Percentiles rank a stretch among this genome's conserved stretches.
These are phyloP conservation scores for Muscicapa adusta DNA, from an alignment of 2,113 vertebrate genomes.

Conservation along the genomic window DNA sequence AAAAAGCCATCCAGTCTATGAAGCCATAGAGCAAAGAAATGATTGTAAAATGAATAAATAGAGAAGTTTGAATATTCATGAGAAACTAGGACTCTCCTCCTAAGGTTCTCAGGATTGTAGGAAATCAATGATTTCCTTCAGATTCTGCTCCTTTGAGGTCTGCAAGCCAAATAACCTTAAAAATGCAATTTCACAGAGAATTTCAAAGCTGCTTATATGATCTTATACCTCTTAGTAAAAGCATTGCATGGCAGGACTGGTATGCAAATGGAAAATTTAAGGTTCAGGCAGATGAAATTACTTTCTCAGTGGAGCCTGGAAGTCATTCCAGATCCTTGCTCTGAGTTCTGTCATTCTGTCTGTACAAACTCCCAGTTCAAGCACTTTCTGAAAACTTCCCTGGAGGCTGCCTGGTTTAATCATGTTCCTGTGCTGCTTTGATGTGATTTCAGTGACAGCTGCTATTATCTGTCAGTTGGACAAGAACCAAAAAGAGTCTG, in stretches of 20 bases:
- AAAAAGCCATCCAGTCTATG: not conserved
- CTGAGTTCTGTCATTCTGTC: not conserved
- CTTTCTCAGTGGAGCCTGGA: not conserved
- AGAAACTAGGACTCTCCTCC: not conserved
- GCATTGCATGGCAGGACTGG: not conserved
- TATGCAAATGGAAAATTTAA: not conserved
- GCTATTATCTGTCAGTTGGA: not conserved
- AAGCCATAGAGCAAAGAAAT: not conserved
- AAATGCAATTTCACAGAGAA: not conserved
- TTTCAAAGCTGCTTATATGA: not conserved
- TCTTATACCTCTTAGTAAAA: not conserved
- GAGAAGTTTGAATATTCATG: not conserved
- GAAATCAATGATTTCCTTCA: not conserved
- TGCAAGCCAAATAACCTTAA: not conserved
- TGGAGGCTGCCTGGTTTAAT: not conserved
- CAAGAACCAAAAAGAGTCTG: not conserved
- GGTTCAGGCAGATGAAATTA: not conserved
- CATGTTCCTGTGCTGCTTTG: not conserved
- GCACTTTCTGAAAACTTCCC: not conserved
- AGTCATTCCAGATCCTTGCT: not conserved
- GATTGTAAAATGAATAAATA: not conserved
- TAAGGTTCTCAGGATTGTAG: not conserved
- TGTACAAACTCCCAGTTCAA: not conserved
- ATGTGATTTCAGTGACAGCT: not conserved
- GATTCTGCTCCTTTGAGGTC: not conserved